phyloP scores from a whole-genome alignment of 2,888 invertebrate genomes.

The Thymelicus lineola region DNA sequence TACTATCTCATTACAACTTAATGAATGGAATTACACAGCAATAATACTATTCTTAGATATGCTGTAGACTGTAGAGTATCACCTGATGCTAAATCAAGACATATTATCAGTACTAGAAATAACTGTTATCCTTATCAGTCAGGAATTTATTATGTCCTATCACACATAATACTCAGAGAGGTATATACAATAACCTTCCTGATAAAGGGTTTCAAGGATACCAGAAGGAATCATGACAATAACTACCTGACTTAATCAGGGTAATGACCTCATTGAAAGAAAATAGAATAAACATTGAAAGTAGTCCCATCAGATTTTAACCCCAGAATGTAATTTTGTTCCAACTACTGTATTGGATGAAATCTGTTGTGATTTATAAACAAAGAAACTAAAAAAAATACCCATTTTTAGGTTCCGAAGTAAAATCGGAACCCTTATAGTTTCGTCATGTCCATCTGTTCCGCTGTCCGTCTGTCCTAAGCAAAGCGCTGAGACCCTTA shows the following conservation, averaged over 20 bases:
- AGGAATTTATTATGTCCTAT: slow-evolving; percentile 45
- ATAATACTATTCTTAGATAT: background rate
- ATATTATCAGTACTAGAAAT: slow-evolving; percentile 18
- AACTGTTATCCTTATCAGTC: slow-evolving; percentile 42
- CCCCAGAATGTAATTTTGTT: too few relatives aligned
- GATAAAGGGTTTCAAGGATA: slow-evolving; percentile 43
- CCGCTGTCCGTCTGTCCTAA: too few relatives aligned
- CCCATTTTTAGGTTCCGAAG: too few relatives aligned
- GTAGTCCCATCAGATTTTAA: too few relatives aligned
- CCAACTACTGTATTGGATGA: too few relatives aligned
- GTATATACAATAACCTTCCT: slow-evolving; percentile 39
- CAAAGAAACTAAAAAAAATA: too few relatives aligned
- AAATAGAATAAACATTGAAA: background rate
- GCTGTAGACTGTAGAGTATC: slow-evolving; percentile 19
- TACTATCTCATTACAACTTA: too few relatives aligned
- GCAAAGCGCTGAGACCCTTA: too few relatives aligned
- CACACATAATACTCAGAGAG: slow-evolving; percentile 41
- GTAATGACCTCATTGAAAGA: slow-evolving; percentile 34
- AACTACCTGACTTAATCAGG: slow-evolving; percentile 35
- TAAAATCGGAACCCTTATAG: too few relatives aligned
- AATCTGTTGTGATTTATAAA: too few relatives aligned
- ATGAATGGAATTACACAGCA: background rate
- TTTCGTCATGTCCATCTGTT: too few relatives aligned
- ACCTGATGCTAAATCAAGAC: slow-evolving; percentile 1
- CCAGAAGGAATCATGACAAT: background rate